Evolutionary conservation across 2,113 vertebrate species (phyloP).

Genomic region (Neodon shergylaensis): DNA sequence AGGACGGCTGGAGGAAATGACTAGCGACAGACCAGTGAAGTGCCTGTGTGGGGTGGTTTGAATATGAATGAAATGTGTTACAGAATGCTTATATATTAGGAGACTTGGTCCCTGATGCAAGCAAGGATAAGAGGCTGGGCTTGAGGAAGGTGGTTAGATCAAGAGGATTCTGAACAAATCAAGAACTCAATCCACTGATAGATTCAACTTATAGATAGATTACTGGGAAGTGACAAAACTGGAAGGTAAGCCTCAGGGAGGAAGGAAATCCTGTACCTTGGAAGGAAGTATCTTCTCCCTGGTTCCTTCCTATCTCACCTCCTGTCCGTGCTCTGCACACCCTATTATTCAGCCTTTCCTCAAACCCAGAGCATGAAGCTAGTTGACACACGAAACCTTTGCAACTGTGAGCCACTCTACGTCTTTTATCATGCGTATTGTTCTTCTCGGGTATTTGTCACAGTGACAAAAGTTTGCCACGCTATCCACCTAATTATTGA

Average conservation of each 20-base stretch:
- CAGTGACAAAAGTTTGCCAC: not conserved
- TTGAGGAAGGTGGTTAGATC: not conserved
- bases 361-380: not conserved
- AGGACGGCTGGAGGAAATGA: not conserved
- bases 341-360: not conserved
- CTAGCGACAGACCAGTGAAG: not conserved
- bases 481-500: not conserved
- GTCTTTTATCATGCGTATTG: not conserved
- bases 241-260: not conserved
- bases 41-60: not conserved
- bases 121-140: not conserved
- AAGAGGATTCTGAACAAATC: not conserved
- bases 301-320: not conserved
- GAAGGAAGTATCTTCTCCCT: not conserved
- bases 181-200: not conserved
- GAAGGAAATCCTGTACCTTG: not conserved
- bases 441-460: not conserved
- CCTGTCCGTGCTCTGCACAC: not conserved
- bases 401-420: not conserved
- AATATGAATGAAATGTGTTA: not conserved
- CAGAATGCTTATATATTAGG: not conserved
- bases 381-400: not conserved
- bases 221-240: not conserved
- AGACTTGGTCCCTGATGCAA: not conserved
- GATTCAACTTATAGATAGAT: not conserved